Conservation (phyloP, 2,888 invertebrate species). For the Cordylochernes scorpioides region DNA sequence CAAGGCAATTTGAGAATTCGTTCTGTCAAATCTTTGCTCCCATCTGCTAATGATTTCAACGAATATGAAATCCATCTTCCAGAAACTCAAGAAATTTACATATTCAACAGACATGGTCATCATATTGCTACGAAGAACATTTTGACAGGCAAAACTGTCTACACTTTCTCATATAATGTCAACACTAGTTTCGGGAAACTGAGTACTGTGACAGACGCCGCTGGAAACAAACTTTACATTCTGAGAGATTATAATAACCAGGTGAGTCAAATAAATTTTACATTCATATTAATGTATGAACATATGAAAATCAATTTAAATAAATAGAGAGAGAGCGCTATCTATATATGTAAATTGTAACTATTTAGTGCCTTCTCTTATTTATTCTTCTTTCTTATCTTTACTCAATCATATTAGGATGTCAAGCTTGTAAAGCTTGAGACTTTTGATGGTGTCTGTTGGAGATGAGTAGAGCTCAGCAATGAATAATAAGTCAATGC, state of each 20-base stretch:
- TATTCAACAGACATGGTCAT: constrained; percentile 73
- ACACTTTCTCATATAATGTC: constrained; percentile 59
- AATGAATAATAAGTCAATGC: too few species aligned
- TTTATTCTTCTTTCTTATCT: too few species aligned
- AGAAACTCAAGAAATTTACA: constrained; percentile 71
- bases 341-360: too few species aligned
- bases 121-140: constrained; percentile 72
- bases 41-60: constrained; percentile 40
- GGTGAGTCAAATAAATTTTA: too few species aligned
- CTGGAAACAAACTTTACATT: constrained; percentile 72
- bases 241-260: constrained; percentile 43
- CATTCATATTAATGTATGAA: too few species aligned
- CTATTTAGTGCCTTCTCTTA: too few species aligned
- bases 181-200: constrained; percentile 54
- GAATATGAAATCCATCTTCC: constrained; percentile 81
- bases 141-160: constrained; percentile 70
- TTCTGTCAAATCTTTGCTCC: constrained; percentile 31
- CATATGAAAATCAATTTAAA: too few species aligned
- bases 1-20: constrained; percentile 33
- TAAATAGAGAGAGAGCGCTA: too few species aligned
- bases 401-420: too few species aligned
- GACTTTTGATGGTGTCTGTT: too few species aligned
- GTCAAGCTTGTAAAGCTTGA: too few species aligned
- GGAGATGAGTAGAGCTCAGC: too few species aligned
- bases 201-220: constrained; percentile 53